These are phyloP conservation scores for Pteruthius melanotis DNA, from an alignment of 2,113 vertebrate species.

Conservation along the genomic window DNA sequence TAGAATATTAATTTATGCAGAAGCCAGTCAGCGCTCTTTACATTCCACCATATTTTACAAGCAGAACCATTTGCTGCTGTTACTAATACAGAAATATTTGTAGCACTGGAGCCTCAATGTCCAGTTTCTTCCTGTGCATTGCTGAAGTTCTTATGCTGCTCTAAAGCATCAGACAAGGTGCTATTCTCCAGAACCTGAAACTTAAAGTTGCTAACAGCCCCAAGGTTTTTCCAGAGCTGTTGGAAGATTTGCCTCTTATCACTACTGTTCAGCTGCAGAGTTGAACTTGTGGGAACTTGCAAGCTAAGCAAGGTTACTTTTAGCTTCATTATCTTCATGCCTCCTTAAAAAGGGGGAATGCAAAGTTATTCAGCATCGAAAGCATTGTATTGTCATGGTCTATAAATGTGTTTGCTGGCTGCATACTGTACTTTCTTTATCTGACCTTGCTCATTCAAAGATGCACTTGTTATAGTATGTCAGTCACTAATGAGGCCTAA, in stretches of 20 bases:
- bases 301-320: conserved; percentile 32
- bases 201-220: neutral
- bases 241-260: neutral
- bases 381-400: conserved; percentile 20
- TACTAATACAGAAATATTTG: neutral
- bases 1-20: neutral
- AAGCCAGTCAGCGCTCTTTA: neutral
- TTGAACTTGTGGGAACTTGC: neutral
- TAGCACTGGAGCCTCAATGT: neutral
- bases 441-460: conserved; percentile 75
- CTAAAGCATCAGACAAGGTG: neutral
- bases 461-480: conserved; percentile 78
- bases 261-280: neutral
- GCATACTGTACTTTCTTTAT: conserved; percentile 64
- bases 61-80: neutral
- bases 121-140: neutral
- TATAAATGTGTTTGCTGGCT: conserved; percentile 56
- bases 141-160: neutral
- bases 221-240: neutral
- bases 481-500: conserved; percentile 86
- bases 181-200: neutral
- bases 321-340: conserved; percentile 9
- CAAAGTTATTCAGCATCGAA: neutral
- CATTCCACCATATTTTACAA: neutral
- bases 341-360: neutral